phyloP scores from a whole-genome alignment of 2,888 invertebrate genomes.

The Heliconius charithonia region DNA sequence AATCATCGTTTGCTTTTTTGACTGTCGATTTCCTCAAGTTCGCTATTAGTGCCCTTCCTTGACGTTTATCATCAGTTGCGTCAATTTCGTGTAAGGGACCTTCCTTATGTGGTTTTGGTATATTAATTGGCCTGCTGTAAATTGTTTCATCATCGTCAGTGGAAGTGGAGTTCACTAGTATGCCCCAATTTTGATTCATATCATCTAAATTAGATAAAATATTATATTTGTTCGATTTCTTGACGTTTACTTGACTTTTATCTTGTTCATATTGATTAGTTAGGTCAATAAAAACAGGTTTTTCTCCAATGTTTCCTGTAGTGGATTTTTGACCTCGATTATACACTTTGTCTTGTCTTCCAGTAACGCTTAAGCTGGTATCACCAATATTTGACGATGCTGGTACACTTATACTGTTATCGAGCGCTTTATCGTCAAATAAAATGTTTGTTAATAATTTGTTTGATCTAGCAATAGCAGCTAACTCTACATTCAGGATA shows the following conservation, averaged over 20 bases:
- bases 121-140: constrained; percentile 47
- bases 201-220: constrained; percentile 63
- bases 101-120: constrained; percentile 32
- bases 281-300: background rate
- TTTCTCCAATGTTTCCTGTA: background rate
- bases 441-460: background rate
- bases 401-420: background rate
- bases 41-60: background rate
- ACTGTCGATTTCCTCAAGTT: background rate
- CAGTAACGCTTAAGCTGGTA: background rate
- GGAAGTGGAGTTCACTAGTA: constrained; percentile 55
- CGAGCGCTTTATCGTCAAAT: constrained; percentile 5
- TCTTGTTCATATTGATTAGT: background rate
- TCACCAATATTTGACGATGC: background rate
- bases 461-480: background rate
- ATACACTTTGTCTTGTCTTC: background rate
- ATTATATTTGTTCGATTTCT: background rate
- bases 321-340: background rate
- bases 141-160: constrained; percentile 40
- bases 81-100: background rate
- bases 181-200: constrained; percentile 69
- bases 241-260: too few relatives aligned
- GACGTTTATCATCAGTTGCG: background rate
- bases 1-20: background rate
- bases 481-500: constrained; percentile 2